Evolutionary conservation across 1,140 invertebrate species (phyloP).

Genomic region (Papilio helenus): DNA sequence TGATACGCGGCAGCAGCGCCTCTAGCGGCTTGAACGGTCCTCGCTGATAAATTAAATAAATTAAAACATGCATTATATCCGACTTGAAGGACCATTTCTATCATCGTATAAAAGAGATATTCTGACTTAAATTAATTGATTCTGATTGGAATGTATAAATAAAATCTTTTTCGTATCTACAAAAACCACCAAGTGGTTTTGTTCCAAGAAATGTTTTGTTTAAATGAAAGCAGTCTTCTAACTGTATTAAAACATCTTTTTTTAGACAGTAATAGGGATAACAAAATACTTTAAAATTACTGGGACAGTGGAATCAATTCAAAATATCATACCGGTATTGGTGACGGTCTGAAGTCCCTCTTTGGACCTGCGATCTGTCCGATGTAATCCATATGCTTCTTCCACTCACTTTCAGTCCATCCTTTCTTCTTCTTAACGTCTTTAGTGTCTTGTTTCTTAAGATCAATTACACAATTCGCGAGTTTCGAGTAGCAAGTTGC

Average conservation of each 20-base stretch:
- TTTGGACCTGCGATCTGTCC: constrained; percentile 64
- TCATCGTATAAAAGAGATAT: no score
- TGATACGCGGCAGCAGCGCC: constrained; percentile 62
- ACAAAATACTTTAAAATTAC: background rate
- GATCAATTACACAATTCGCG: constrained; percentile 68
- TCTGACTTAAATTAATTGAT: no score
- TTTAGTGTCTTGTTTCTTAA: constrained; percentile 68
- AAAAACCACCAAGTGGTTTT: no score
- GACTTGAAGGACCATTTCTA: background rate
- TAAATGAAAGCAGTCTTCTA: no score
- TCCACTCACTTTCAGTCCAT: constrained; percentile 75
- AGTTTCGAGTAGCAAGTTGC: constrained; percentile 69
- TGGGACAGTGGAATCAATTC: background rate
- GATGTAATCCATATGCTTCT: constrained; percentile 78
- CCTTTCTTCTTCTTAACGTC: constrained; percentile 70
- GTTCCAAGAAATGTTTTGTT: no score
- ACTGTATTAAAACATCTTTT: no score
- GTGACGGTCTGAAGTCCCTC: constrained; percentile 55
- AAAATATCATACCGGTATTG: constrained; percentile 53
- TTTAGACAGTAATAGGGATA: no score
- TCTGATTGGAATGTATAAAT: no score
- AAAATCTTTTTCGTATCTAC: no score
- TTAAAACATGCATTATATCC: no score
- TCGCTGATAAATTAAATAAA: constrained; percentile 57
- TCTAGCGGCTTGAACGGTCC: constrained; percentile 62